A percentile compares a stretch with the other conserved stretches of the same genome.
Conservation (phyloP, 2,888 invertebrate species). For the Cotesia congregata region DNA sequence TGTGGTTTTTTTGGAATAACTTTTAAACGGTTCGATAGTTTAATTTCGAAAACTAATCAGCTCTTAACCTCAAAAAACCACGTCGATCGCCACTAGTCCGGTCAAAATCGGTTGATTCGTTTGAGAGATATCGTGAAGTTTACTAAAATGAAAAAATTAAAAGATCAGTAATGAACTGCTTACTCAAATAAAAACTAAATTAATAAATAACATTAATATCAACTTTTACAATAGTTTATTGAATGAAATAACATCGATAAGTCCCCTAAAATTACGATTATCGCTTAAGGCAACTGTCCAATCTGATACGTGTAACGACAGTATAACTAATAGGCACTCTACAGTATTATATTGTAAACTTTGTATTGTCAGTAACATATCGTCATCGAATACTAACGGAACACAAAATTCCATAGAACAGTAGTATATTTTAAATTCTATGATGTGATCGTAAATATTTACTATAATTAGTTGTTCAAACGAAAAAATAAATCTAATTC, state of each 20-base stretch:
- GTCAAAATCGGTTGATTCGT: too few species aligned
- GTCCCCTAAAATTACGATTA: background rate
- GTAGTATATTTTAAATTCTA: background rate
- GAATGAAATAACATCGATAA: background rate
- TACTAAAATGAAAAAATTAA: too few species aligned
- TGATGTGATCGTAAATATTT: background rate
- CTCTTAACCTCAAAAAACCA: too few species aligned
- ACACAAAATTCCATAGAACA: slow-evolving; percentile 2
- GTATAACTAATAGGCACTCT: background rate
- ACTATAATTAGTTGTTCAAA: background rate
- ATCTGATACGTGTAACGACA: background rate
- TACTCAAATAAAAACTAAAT: background rate
- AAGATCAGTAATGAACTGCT: too few species aligned
- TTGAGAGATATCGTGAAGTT: too few species aligned
- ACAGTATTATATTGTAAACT: background rate
- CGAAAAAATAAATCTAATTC: background rate
- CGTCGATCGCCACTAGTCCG: too few species aligned
- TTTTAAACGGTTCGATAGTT: too few species aligned
- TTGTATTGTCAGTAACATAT: background rate
- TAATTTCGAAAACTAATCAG: too few species aligned
- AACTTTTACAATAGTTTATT: background rate
- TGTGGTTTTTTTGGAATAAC: too few species aligned
- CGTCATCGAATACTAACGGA: background rate
- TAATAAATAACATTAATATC: too few species aligned
- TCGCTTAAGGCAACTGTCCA: background rate